Evolutionary conservation across 2,888 invertebrate genomes (phyloP).

Genomic region (Xylota segnis): DNA sequence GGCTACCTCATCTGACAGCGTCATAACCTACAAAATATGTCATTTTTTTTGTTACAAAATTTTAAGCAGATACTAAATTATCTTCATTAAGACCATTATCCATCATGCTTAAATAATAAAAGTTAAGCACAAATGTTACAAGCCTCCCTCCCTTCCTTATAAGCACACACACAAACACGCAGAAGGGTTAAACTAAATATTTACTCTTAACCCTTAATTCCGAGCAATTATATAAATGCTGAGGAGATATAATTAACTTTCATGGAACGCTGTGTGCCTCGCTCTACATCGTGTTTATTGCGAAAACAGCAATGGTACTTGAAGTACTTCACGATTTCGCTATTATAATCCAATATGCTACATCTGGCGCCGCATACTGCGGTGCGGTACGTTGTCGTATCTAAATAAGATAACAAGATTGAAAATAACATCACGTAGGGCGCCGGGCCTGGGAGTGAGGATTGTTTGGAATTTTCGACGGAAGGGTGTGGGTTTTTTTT

Average conservation of each 20-base stretch:
- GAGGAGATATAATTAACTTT: slow-evolving; percentile 11
- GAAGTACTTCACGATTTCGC: slow-evolving; percentile 12
- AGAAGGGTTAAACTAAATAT: slow-evolving; percentile 40
- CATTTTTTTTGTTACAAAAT: neutral
- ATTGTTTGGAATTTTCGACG: neutral
- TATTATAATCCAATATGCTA: slow-evolving; percentile 18
- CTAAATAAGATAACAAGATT: slow-evolving; percentile 1
- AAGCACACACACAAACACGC: neutral
- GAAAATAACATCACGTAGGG: slow-evolving; percentile 30
- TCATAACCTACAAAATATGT: neutral
- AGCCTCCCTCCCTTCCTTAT: slow-evolving; percentile 3
- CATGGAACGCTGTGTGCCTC: neutral
- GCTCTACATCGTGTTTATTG: slow-evolving; percentile 17
- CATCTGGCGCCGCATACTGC: slow-evolving; percentile 12
- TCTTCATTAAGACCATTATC: slow-evolving; percentile 17
- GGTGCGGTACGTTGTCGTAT: slow-evolving; percentile 1
- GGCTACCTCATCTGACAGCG: neutral
- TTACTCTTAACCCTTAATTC: slow-evolving; percentile 21
- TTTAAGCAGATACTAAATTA: slow-evolving; percentile 18
- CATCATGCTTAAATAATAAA: slow-evolving; percentile 26
- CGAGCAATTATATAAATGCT: neutral
- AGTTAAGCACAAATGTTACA: slow-evolving; percentile 27
- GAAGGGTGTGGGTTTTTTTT: slow-evolving; percentile 1
- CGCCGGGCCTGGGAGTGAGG: neutral
- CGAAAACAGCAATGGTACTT: slow-evolving; percentile 12